A percentile compares a stretch with the other conserved stretches of the same genome.
Evolutionary conservation across 2,888 invertebrate genomes (phyloP).

Genomic region (Morpho achilles): DNA sequence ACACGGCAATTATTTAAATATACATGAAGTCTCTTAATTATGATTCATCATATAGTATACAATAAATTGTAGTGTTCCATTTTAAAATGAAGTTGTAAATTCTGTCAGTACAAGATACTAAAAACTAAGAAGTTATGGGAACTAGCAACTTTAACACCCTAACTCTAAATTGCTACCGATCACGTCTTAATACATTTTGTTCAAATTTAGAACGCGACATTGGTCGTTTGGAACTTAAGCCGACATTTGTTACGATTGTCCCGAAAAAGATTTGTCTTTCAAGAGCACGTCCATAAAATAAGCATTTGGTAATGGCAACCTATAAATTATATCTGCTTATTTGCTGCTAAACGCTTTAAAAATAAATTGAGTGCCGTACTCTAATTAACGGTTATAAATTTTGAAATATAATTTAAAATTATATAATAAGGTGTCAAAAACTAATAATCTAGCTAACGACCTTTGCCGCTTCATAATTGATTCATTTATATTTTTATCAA

Average conservation of each 20-base stretch:
- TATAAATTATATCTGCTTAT: slow-evolving; percentile 2
- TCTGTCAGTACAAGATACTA: not conserved
- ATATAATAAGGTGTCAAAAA: too few relatives aligned
- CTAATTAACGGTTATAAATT: too few relatives aligned
- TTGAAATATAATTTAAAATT: too few relatives aligned
- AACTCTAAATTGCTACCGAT: slow-evolving; percentile 20
- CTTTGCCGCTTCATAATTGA: too few relatives aligned
- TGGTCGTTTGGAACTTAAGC: slow-evolving; percentile 31
- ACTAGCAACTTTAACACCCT: slow-evolving; percentile 10
- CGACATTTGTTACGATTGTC: slow-evolving; percentile 19
- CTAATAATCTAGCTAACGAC: too few relatives aligned
- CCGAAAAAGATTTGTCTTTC: slow-evolving; percentile 16
- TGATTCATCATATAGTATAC: too few relatives aligned
- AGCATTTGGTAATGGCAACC: not conserved
- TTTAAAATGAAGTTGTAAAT: slow-evolving; percentile 4
- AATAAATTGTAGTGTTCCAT: too few relatives aligned
- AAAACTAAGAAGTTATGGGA: not conserved
- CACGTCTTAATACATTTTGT: slow-evolving; percentile 48
- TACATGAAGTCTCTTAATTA: too few relatives aligned
- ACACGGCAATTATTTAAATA: too few relatives aligned
- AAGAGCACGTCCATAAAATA: slow-evolving; percentile 9
- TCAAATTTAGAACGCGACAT: slow-evolving; percentile 58
- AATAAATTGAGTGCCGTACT: not conserved
- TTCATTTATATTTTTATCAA: too few relatives aligned
- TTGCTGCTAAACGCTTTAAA: not conserved